These are phyloP conservation scores for Brachirus orientalis DNA, from an alignment of 2,113 vertebrate genomes.

Conservation along the genomic window DNA sequence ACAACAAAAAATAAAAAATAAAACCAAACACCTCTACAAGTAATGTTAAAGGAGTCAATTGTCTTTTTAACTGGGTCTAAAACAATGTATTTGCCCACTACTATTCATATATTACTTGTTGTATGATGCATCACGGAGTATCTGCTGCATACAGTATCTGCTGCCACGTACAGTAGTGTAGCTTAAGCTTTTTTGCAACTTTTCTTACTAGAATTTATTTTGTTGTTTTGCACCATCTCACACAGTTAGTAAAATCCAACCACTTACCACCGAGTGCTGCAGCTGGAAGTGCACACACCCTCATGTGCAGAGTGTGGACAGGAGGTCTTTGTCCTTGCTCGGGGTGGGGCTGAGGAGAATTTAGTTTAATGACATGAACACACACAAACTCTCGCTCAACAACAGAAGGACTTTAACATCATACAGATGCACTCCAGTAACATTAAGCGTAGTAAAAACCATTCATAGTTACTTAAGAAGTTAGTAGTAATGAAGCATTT, in stretches of 20 bases:
- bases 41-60: no score
- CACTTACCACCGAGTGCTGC: neutral
- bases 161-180: no score
- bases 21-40: no score
- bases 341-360: slow-evolving; percentile 44
- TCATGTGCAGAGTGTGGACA: slow-evolving; percentile 36
- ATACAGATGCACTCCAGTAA: slow-evolving; percentile 31
- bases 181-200: no score
- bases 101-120: no score
- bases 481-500: neutral
- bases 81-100: no score
- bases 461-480: slow-evolving; percentile 41
- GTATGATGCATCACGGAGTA: no score
- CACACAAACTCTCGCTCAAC: slow-evolving; percentile 18
- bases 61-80: no score
- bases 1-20: no score
- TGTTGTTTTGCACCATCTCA: neutral
- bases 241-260: neutral
- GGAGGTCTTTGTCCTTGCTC: slow-evolving; percentile 60
- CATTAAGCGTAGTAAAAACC: slow-evolving; percentile 1
- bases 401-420: slow-evolving; percentile 38
- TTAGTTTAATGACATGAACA: slow-evolving; percentile 45
- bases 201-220: no score
- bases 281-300: neutral
- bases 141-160: no score